Percentiles rank a stretch among this genome's conserved stretches.
These are phyloP conservation scores for Athetis lepigone DNA, from an alignment of 2,888 invertebrate genomes.

Conservation along the genomic window DNA sequence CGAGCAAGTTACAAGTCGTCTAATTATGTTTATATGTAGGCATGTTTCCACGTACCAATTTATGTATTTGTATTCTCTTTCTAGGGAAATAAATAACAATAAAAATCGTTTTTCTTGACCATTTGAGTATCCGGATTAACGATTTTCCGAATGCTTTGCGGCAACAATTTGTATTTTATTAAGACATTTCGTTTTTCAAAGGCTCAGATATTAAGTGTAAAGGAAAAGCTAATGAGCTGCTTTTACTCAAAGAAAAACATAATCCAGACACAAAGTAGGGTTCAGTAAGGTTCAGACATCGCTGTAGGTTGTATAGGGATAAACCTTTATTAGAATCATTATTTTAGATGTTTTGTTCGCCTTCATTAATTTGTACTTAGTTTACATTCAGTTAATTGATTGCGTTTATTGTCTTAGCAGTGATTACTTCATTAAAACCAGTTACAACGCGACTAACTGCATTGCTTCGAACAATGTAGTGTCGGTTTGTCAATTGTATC, in stretches of 20 bases:
- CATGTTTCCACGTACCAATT: too few species aligned
- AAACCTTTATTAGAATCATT: slow-evolving; percentile 2
- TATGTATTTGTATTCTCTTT: too few species aligned
- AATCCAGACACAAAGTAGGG: slow-evolving; percentile 14
- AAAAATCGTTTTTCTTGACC: too few species aligned
- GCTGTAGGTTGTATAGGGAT: background rate
- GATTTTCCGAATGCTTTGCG: too few species aligned
- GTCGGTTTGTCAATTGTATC: background rate
- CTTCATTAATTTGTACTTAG: background rate
- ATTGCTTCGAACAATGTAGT: background rate
- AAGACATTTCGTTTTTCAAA: background rate
- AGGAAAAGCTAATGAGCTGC: slow-evolving; percentile 19
- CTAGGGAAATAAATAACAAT: too few species aligned
- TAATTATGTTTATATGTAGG: too few species aligned
- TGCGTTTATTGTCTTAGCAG: background rate
- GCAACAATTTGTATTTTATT: background rate
- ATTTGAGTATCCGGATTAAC: too few species aligned
- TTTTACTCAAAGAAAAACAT: slow-evolving; percentile 11
- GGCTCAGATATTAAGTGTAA: background rate
- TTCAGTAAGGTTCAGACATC: slow-evolving; percentile 11
- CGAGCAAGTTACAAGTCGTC: too few species aligned
- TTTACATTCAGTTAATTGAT: background rate
- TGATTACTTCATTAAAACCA: background rate
- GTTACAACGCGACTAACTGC: background rate
- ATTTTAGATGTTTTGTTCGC: background rate